Evolutionary conservation across 2,888 invertebrate species (phyloP), one percentile per base, ranked within the genome.

Genomic region (Gnatocerus cornutus): DNA sequence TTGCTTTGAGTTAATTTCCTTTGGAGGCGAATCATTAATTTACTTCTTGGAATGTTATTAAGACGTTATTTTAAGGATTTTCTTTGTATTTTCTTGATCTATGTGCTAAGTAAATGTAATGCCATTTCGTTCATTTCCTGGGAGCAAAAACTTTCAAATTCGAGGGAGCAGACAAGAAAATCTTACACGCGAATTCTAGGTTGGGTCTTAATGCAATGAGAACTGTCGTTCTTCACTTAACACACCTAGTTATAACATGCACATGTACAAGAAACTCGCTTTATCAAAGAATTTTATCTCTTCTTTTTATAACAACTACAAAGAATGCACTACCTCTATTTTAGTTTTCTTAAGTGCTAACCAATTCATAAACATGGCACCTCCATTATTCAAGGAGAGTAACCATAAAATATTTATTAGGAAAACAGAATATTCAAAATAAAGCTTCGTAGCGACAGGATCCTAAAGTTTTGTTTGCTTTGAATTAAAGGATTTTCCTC

Each of bases 131-230:
- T 65, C 48, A 56, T 56, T 65, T 56, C 65, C 48, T 56, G 56
- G 48, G 56, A 56, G 65, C 56, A 65, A 65, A 65, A 65, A 56
- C 45, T 56, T 4, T 21, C 46, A 56, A 56, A 55, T 48, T 56
- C 56, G 56, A 65, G 48, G 46, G 46, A 33, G 43, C 45, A 64
- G 53, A 64, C 62, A 30, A 16, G 53, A 65, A 52, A 65, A 52
- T 41, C 63, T 65, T 39, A 46, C 69, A 69, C 69, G 69, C 69
- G 55, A 69, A 46, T 69, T 61, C 37, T 30, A 59, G 69, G 69
- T 16, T n/a, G 61, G 30, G 69, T 58, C 69, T 61, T 58, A 52
- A 69, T 69, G 53, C 63, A 69, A 56, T 68, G 68, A 62, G 59
- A 63, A 50, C 43, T 39, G 39, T 46, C 56, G 39, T 39, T 3